Evolutionary conservation across 2,888 invertebrate genomes (phyloP).

Genomic region (Protophormia terraenovae): DNA sequence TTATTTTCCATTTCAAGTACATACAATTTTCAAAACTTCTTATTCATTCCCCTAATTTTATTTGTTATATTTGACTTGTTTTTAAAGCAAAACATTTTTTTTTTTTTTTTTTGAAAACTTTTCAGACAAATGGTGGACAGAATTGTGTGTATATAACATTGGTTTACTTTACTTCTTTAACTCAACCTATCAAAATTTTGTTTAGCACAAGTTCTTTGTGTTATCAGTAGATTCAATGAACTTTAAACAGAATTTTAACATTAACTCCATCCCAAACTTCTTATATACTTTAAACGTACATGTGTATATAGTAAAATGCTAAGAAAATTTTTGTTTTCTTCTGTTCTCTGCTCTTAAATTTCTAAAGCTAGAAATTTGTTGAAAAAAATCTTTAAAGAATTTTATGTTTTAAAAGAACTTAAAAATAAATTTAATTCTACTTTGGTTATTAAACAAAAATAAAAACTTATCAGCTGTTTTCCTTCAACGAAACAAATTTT

Average conservation of each 20-base stretch:
- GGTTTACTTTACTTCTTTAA: background rate
- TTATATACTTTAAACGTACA: background rate
- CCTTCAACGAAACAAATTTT: too few relatives aligned
- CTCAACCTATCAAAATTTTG: conserved; percentile 41
- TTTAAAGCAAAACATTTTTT: background rate
- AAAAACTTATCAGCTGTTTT: too few relatives aligned
- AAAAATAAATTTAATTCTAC: too few relatives aligned
- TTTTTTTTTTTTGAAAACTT: conserved; percentile 31
- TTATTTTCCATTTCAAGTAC: background rate
- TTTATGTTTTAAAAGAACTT: background rate
- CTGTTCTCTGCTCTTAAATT: background rate
- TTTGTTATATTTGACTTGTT: background rate
- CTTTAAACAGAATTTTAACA: conserved; percentile 49
- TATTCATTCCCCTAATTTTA: conserved; percentile 1
- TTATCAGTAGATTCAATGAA: conserved; percentile 56
- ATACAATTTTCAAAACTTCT: background rate
- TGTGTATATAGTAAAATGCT: background rate
- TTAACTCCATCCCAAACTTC: background rate
- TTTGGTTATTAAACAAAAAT: too few relatives aligned
- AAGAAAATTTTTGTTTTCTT: background rate
- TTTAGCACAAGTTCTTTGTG: conserved; percentile 40
- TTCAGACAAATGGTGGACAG: conserved; percentile 58
- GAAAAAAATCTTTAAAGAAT: background rate
- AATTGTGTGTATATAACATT: background rate
- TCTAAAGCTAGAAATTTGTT: background rate